Evolutionary conservation across 2,113 vertebrate genomes (phyloP), one percentile per base, ranked within the genome.

Genomic region (Calyptommatus sinebrachiatus): DNA sequence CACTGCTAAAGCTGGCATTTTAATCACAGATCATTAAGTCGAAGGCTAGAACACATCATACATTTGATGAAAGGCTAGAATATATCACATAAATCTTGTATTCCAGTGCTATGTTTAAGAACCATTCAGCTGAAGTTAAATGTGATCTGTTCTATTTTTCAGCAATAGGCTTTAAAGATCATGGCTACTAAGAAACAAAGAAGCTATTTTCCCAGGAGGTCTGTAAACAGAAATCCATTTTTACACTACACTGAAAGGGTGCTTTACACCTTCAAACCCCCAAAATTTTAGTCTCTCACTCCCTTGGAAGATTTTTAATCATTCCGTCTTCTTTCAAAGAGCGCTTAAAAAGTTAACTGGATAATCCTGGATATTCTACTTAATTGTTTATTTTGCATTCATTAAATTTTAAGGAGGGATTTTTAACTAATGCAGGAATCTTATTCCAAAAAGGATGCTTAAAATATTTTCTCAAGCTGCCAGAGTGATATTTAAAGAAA

Each of bases 91-190:
- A 50, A 46, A 66, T 22, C 45, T 77, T 31, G 48, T 21, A 24
- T 35, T 72, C 29, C 65, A 57, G 53, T 1, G 4, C 53, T 57
- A 18, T 0, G 63, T 60, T 66, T 8, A 14, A 24, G 69, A 72
- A 5, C 46, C 74, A 14, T 24, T 20, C 71, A 73, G 28, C 9
- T 73, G 50, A 73, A 73, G 18, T 29, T 21, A 73, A 73, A 60
- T 60, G 22, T 12, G 24, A 60, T 73, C 28, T 72, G n/a, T 10
- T 80, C 41, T 0, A 0, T 21, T 57, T 84, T 73, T 77, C 57
- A 82, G 45, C 18, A 10, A 67, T 2, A 3, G 46, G 21, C 78
- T 80, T 65, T 69, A 80, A 76, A 48, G 82, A 83, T 31, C 77
- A 73, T 66, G 50, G 46, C 14, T 26, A 31, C 68, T 50, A 73